These are phyloP conservation scores for Alcis repandata DNA, from an alignment of 2,888 invertebrate genomes.

Conservation along the genomic window DNA sequence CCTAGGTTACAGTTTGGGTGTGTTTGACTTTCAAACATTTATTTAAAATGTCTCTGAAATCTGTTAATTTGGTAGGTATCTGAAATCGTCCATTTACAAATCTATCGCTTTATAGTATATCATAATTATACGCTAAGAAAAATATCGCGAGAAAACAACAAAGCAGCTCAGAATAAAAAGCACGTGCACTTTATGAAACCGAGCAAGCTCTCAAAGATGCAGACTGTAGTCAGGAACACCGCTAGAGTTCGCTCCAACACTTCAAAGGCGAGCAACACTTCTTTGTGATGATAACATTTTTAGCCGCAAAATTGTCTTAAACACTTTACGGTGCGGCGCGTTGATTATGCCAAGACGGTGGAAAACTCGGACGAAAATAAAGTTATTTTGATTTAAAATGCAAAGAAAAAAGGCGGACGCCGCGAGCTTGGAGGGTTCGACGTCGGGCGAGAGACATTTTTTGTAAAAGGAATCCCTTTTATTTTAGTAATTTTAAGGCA, in stretches of 20 bases:
- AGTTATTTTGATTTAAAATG: slow-evolving; percentile 84
- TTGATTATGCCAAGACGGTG: slow-evolving; percentile 80
- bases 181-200: slow-evolving; percentile 42
- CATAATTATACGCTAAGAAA: background rate
- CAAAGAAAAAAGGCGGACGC: slow-evolving; percentile 72
- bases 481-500: slow-evolving; percentile 73
- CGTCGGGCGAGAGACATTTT: slow-evolving; percentile 63
- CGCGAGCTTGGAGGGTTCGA: slow-evolving; percentile 50
- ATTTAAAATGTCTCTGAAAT: background rate
- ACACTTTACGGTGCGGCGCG: slow-evolving; percentile 71
- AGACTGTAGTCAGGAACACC: slow-evolving; percentile 46
- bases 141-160: slow-evolving; percentile 22
- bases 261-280: slow-evolving; percentile 65
- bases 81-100: background rate
- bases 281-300: slow-evolving; percentile 72
- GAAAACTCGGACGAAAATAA: slow-evolving; percentile 78
- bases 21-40: slow-evolving; percentile 1
- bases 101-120: too few relatives aligned
- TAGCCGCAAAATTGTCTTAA: slow-evolving; percentile 77
- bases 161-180: slow-evolving; percentile 34
- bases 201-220: slow-evolving; percentile 32
- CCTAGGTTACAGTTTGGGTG: background rate
- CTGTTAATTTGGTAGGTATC: background rate
- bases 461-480: slow-evolving; percentile 66
- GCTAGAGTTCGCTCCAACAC: slow-evolving; percentile 57